These are phyloP conservation scores for Arenicola marina DNA, from an alignment of 2,888 invertebrate species.

Conservation along the genomic window DNA sequence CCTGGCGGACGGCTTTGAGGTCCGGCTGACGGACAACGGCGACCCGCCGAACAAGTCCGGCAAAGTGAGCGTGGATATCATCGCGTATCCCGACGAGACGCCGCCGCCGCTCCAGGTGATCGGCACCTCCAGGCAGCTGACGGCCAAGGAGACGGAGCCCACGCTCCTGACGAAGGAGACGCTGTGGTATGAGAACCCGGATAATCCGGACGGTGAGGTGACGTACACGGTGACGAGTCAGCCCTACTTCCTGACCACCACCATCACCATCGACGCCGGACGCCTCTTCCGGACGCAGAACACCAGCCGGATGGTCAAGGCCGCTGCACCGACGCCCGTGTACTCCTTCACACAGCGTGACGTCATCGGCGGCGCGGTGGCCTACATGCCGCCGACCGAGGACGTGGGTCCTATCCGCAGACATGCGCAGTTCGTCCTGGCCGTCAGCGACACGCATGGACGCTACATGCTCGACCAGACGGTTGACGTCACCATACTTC, in stretches of 20 bases:
- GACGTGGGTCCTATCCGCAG: slow-evolving; percentile 52
- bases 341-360: slow-evolving; percentile 56
- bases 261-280: slow-evolving; percentile 54
- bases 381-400: slow-evolving; percentile 55
- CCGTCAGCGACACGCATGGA: slow-evolving; percentile 18
- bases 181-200: slow-evolving; percentile 54
- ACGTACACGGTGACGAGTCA: slow-evolving; percentile 54
- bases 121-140: slow-evolving; percentile 42
- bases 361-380: slow-evolving; percentile 57
- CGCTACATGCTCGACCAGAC: slow-evolving; percentile 38
- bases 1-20: slow-evolving; percentile 51
- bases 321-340: slow-evolving; percentile 39
- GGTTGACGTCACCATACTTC: slow-evolving; percentile 56
- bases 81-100: slow-evolving; percentile 51
- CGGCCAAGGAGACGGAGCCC: slow-evolving; percentile 52
- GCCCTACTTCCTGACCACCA: slow-evolving; percentile 56
- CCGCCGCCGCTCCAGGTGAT: slow-evolving; percentile 55
- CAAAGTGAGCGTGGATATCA: slow-evolving; percentile 47
- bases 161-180: slow-evolving; percentile 50
- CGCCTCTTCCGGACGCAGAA: slow-evolving; percentile 49
- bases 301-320: slow-evolving; percentile 44
- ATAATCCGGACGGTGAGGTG: slow-evolving; percentile 37
- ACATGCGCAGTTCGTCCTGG: slow-evolving; percentile 17
- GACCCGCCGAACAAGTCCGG: slow-evolving; percentile 57
- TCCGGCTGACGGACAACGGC: slow-evolving; percentile 52